A percentile compares a stretch with the other conserved stretches of the same genome.
Conservation (phyloP, 2,888 invertebrate genomes). For the Empis livida region DNA sequence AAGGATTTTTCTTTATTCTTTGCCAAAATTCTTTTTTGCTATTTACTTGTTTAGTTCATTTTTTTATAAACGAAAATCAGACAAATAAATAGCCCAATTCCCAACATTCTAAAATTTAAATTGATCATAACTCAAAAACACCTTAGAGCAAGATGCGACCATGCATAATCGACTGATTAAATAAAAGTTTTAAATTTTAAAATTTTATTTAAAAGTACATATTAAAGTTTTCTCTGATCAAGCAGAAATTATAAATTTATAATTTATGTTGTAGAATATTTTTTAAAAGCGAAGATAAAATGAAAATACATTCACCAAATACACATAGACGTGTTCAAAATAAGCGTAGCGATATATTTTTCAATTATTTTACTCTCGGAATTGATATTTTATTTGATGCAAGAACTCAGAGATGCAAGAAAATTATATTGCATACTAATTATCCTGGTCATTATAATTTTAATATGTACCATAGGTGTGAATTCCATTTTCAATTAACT, state of each 20-base stretch:
- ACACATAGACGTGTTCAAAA: slow-evolving; percentile 65
- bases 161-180: too few species aligned
- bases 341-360: slow-evolving; percentile 90
- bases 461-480: slow-evolving; percentile 95
- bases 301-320: slow-evolving; percentile 91
- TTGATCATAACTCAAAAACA: too few species aligned
- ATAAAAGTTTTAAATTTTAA: too few species aligned
- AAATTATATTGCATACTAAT: slow-evolving; percentile 95
- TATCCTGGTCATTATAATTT: slow-evolving; percentile 99
- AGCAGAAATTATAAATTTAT: neutral
- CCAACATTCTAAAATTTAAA: too few species aligned
- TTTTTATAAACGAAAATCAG: too few species aligned
- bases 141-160: too few species aligned
- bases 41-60: too few species aligned
- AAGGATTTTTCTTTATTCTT: too few species aligned
- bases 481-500: slow-evolving; percentile 69
- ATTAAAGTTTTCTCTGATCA: too few species aligned
- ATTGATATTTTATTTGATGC: slow-evolving; percentile 95
- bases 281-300: slow-evolving; percentile 98
- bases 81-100: too few species aligned
- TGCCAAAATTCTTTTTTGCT: too few species aligned
- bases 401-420: slow-evolving; percentile 84
- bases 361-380: slow-evolving; percentile 95
- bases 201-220: too few species aligned
- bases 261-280: slow-evolving; percentile 46